Evolutionary conservation across 2,888 invertebrate genomes (phyloP), one percentile per base, ranked within the genome.

Genomic region (Melanargia galathea): DNA sequence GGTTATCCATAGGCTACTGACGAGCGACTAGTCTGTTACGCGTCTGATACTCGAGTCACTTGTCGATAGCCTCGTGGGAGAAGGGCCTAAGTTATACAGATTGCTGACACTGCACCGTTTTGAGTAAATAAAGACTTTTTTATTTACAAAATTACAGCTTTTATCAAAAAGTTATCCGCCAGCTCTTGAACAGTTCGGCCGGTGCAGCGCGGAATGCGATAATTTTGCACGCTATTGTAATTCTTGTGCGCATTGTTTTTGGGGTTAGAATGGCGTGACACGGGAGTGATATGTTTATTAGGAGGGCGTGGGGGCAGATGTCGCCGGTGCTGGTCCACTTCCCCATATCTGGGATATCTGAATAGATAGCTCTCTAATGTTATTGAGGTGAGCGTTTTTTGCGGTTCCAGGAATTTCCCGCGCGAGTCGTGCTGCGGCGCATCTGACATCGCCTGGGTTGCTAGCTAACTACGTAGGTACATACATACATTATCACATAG

Each of bases 301-400:
- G n/a, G 30, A 30, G 40, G 40, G 40, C 16, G 7, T 8, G 40
- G 16, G n/a, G 40, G 40, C 40, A 40, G 40, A 40, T 40, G 45
- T 20, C 18, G 20, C 10, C 35, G 13, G 7, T 11, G 20, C 45
- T 45, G 43, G 10, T 11, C 45, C 45, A 45, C 45, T 75, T 77
- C 77, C 76, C 77, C 79, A 75, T 82, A 78, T 78, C 83, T 76
- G 75, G 79, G 75, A 82, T 82, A 81, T 82, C 84, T 80, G 80
- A 81, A 86, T 84, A 84, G 82, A 84, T 84, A 82, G 74, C 76
- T 77, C 77, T 77, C 78, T 83, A 82, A 86, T 84, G 77, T 81
- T 79, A 79, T 79, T 74, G 74, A 70, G 30, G 30, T 30, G 30
- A 30, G 70, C 67, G 38, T 38, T 38, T 38, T 38, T 38, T 38